phyloP scores from a whole-genome alignment of 2,797 vertebrate genomes.

The Synanceia verrucosa region DNA sequence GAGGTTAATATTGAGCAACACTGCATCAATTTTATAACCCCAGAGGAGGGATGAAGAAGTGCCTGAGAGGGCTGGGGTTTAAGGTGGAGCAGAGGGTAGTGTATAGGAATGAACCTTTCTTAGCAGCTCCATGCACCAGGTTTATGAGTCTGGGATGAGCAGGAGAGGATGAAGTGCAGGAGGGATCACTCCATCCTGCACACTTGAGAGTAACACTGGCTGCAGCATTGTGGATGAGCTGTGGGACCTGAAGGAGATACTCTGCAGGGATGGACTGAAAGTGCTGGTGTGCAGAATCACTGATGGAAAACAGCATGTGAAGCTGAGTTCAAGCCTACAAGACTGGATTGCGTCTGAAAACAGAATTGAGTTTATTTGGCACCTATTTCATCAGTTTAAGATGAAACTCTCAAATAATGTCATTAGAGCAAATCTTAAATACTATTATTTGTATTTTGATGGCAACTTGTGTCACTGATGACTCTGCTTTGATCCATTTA shows the following conservation, averaged over 20 bases:
- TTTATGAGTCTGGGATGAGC: conserved; percentile 13
- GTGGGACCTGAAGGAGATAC: conserved; percentile 27
- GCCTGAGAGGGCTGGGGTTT: neutral
- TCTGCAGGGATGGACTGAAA: conserved; percentile 14
- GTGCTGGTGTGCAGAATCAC: conserved; percentile 9
- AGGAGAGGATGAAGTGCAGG: conserved; percentile 4
- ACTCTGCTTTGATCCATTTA: neutral
- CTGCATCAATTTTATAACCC: neutral
- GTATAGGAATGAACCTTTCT: neutral
- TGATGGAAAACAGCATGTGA: conserved; percentile 20
- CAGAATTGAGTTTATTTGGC: neutral
- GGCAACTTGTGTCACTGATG: neutral
- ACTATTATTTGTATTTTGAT: neutral
- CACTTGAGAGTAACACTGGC: neutral
- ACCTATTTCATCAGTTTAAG: neutral
- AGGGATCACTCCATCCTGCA: conserved; percentile 12
- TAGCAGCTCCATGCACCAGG: neutral
- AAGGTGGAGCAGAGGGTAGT: neutral
- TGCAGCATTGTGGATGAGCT: conserved; percentile 41
- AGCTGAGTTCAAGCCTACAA: neutral
- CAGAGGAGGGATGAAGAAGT: neutral
- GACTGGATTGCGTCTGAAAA: neutral
- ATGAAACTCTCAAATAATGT: neutral
- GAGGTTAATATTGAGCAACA: neutral
- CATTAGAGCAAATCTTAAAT: neutral